Evolutionary conservation across 2,888 invertebrate species (phyloP).

Genomic region (Nemurella pictetii): DNA sequence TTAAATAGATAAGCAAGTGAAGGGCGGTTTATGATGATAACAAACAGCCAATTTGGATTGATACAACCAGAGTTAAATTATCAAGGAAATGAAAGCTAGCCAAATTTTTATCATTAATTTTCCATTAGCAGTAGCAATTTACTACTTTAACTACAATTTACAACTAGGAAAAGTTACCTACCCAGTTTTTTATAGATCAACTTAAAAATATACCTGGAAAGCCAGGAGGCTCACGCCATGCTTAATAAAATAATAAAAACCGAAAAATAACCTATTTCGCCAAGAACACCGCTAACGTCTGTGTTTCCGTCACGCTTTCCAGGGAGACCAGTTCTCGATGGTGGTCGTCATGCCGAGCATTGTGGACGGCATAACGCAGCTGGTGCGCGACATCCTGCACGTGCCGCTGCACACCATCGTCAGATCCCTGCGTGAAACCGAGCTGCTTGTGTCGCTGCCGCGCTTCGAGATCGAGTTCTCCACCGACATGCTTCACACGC

Average conservation of each 20-base stretch:
- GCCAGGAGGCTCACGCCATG: too few species aligned
- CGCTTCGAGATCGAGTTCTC: constrained; percentile 63
- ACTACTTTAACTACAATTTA: too few species aligned
- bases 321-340: constrained; percentile 67
- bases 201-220: too few species aligned
- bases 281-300: background rate
- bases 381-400: constrained; percentile 62
- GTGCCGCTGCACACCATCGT: constrained; percentile 58
- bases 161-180: too few species aligned
- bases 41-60: background rate
- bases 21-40: background rate
- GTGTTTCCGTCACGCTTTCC: constrained; percentile 43
- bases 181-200: too few species aligned
- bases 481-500: constrained; percentile 55
- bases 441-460: constrained; percentile 61
- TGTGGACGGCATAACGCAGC: constrained; percentile 54
- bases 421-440: constrained; percentile 53
- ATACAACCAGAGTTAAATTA: too few species aligned
- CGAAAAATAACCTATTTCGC: background rate
- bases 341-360: constrained; percentile 62
- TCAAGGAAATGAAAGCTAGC: too few species aligned
- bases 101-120: too few species aligned
- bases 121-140: too few species aligned
- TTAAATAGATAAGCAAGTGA: background rate
- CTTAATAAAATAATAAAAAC: too few species aligned